These are phyloP conservation scores for Lithobates sylvaticus DNA, from an alignment of 2,797 vertebrate genomes.

Conservation along the genomic window DNA sequence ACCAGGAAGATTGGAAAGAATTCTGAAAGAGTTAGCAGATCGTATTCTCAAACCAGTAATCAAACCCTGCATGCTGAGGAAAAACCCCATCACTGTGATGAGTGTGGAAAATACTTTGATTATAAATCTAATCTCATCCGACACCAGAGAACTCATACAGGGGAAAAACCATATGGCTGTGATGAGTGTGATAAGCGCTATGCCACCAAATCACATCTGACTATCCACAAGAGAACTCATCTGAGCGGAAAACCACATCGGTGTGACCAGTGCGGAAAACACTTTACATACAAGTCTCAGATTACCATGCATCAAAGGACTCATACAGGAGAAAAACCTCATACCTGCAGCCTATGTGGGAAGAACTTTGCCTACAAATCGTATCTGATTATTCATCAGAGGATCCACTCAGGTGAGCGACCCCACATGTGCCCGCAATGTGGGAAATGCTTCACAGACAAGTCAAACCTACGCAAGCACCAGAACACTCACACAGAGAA, in stretches of 20 bases:
- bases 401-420: conserved; percentile 50
- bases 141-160: conserved; percentile 45
- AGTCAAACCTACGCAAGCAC: conserved; percentile 53
- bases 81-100: conserved; percentile 13
- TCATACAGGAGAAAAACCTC: conserved; percentile 48
- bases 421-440: conserved; percentile 44
- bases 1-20: conserved; percentile 4
- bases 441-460: conserved; percentile 52
- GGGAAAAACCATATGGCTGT: conserved; percentile 11
- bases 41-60: not conserved
- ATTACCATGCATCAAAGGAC: conserved; percentile 45
- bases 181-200: conserved; percentile 27
- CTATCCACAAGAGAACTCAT: conserved; percentile 25
- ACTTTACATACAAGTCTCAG: conserved; percentile 49
- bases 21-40: conserved; percentile 18
- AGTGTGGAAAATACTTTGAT: conserved; percentile 52
- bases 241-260: conserved; percentile 34
- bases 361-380: conserved; percentile 52
- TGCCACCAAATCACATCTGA: conserved; percentile 29
- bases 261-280: conserved; percentile 49
- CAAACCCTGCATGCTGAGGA: not conserved
- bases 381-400: conserved; percentile 48
- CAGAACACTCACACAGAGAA: conserved; percentile 42
- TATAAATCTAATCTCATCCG: conserved; percentile 46
- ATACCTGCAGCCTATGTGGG: conserved; percentile 46